A percentile compares a stretch with the other conserved stretches of the same genome.
Conservation (phyloP, 92 coral and sea anemone genomes). For the Bergia sp. region DNA sequence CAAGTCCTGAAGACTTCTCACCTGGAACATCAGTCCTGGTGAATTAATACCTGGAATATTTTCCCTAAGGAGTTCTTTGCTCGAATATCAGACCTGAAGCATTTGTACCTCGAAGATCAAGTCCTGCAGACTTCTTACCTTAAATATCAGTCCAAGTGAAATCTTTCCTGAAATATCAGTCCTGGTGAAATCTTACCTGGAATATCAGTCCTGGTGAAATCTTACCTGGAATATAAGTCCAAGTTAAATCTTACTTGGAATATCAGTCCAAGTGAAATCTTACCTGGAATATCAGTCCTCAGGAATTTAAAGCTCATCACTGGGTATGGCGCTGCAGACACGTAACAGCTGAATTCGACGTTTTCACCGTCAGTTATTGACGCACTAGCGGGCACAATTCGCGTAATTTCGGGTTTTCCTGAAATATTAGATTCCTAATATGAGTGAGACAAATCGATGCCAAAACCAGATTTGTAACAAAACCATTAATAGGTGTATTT, state of each 20-base stretch:
- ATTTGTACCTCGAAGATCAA: too few species aligned
- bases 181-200: constrained; percentile 15
- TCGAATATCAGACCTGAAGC: background rate
- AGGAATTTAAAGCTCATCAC: constrained; percentile 55
- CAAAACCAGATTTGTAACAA: background rate
- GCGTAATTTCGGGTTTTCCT: constrained; percentile 60
- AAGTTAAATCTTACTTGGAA: background rate
- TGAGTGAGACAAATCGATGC: background rate
- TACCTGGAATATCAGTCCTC: constrained; percentile 44
- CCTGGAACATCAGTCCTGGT: too few species aligned
- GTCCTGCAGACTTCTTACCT: background rate
- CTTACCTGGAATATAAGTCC: background rate
- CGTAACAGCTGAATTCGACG: constrained; percentile 61
- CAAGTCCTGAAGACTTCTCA: background rate
- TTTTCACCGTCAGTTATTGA: constrained; percentile 67
- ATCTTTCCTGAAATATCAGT: background rate
- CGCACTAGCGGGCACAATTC: constrained; percentile 50
- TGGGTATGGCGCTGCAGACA: constrained; percentile 65
- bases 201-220: constrained; percentile 48
- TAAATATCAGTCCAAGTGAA: constrained; percentile 49
- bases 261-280: background rate
- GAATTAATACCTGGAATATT: too few species aligned
- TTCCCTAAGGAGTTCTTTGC: background rate
- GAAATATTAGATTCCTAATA: background rate
- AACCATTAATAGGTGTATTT: background rate